These are phyloP conservation scores for Hoplodrina ambigua DNA, from an alignment of 2,888 invertebrate species.

Conservation along the genomic window DNA sequence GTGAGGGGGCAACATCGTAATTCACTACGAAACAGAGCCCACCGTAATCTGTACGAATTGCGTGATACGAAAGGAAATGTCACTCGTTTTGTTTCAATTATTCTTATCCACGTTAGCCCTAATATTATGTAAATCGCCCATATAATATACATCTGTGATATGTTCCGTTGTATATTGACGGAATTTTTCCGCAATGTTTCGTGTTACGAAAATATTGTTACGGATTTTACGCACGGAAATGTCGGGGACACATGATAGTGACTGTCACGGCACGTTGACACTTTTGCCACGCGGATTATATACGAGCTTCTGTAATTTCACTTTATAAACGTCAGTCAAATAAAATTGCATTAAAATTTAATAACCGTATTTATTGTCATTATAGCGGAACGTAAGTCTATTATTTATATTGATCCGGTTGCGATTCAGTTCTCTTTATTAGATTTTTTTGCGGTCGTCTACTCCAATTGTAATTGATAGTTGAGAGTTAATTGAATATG, in stretches of 20 bases:
- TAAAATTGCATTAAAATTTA: conserved; percentile 18
- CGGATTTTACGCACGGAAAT: conserved; percentile 52
- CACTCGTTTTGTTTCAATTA: conserved; percentile 80
- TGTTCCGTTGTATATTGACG: conserved; percentile 53
- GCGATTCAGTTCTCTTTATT: conserved; percentile 39
- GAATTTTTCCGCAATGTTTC: conserved; percentile 41
- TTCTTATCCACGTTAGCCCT: conserved; percentile 67
- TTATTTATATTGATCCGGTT: conserved; percentile 48
- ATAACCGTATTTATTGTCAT: conserved; percentile 26
- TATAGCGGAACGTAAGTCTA: conserved; percentile 20
- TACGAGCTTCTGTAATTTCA: conserved; percentile 26
- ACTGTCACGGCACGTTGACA: conserved; percentile 46
- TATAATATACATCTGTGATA: conserved; percentile 56
- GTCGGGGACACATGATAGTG: conserved; percentile 41
- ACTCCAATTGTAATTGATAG: conserved; percentile 63
- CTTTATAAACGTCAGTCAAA: conserved; percentile 32
- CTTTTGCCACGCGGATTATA: conserved; percentile 42
- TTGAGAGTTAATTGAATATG: conserved; percentile 59
- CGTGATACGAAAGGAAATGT: conserved; percentile 80
- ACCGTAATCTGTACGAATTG: conserved; percentile 76
- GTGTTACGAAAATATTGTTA: conserved; percentile 49
- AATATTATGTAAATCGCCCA: conserved; percentile 71
- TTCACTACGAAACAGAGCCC: conserved; percentile 65
- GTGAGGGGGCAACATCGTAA: conserved; percentile 62
- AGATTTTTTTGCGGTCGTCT: conserved; percentile 40